A percentile compares a stretch with the other conserved stretches of the same genome.
These are phyloP conservation scores for Polymixis lichenea DNA, from an alignment of 2,888 invertebrate genomes.

Conservation along the genomic window DNA sequence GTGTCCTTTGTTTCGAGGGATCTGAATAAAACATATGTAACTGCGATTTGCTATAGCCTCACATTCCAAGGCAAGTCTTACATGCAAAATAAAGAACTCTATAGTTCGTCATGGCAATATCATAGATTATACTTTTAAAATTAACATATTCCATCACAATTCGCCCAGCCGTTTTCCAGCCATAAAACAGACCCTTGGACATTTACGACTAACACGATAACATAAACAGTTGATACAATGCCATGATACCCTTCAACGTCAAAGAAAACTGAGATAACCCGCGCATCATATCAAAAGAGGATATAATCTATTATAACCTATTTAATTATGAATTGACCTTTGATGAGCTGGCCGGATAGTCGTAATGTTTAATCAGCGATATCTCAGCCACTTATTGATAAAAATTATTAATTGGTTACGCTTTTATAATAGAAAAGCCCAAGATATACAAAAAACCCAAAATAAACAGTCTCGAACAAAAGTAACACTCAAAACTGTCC, in stretches of 20 bases:
- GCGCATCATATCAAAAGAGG: conserved; percentile 40
- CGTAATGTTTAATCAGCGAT: conserved; percentile 38
- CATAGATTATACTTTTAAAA: not conserved
- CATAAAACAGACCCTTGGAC: conserved; percentile 10
- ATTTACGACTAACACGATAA: conserved; percentile 27
- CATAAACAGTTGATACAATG: conserved; percentile 27
- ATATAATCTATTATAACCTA: conserved; percentile 32
- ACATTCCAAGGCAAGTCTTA: not conserved
- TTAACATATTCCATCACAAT: conserved; percentile 16
- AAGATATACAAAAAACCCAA: too few relatives aligned
- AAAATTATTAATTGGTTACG: conserved; percentile 48
- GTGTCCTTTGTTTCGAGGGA: conserved; percentile 4
- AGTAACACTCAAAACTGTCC: too few relatives aligned
- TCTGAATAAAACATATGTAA: not conserved
- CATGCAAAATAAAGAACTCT: not conserved
- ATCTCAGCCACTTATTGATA: conserved; percentile 33
- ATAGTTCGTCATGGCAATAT: not conserved
- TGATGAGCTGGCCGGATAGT: conserved; percentile 33
- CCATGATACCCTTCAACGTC: conserved; percentile 3
- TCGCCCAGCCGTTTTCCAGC: not conserved
- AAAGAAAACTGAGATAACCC: conserved; percentile 45
- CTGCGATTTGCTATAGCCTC: not conserved
- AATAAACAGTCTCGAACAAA: too few relatives aligned
- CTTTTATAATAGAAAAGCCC: not conserved
- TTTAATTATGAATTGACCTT: conserved; percentile 42